Base-by-base conservation (phyloP, 2,888 invertebrate genomes). In the Ichneumoninae sp. region DNA sequence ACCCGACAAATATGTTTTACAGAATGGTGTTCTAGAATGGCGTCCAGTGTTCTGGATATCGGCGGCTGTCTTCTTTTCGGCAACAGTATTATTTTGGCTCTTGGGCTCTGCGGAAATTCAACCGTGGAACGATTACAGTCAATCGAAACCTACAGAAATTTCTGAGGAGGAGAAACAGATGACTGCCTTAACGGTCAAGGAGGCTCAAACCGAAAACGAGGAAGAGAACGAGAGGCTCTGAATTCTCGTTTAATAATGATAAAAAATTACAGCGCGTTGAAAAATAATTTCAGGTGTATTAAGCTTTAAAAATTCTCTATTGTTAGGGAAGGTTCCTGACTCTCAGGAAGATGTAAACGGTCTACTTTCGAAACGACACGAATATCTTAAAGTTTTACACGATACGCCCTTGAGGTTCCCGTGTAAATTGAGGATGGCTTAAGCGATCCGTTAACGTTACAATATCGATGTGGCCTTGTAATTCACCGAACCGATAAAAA, bases 1-100 rank as follows among this genome's bases (percentile, higher is more conserved):
- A 33, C 33, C 1, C 3, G 16, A 33, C 5, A 3, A n/a, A n/a
- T 16, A 76, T 69, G 75, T 86, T 84, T 94, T 94, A n/a, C 92
- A 97, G 97, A 97, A 96, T 87, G 96, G 96, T n/a, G 95, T 97
- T 76, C 94, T 95, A 30, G 96, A 97, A 92, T 97, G 97, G 97
- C 95, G 96, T 71, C 95, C 95, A 40, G 95, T 97, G 73, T 97
- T 97, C 91, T 95, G 96, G 89, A 96, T 97, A 44, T 97, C 97
- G 0, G 96, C 96, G 0, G 94, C 95, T 0, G 95, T 96, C 0
- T 97, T 97, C 90, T 95, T 96, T 19, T 95, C 96, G 1, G 95
- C 96, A 0, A 97, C 97, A 0, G 69, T 96, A 3, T 94, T 97
- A 81, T 97, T 96, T 93, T 95, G 96, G 90, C 79, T 96, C 1